Conservation (phyloP, 2,888 invertebrate genomes). For the Chloroclysta siterata region DNA sequence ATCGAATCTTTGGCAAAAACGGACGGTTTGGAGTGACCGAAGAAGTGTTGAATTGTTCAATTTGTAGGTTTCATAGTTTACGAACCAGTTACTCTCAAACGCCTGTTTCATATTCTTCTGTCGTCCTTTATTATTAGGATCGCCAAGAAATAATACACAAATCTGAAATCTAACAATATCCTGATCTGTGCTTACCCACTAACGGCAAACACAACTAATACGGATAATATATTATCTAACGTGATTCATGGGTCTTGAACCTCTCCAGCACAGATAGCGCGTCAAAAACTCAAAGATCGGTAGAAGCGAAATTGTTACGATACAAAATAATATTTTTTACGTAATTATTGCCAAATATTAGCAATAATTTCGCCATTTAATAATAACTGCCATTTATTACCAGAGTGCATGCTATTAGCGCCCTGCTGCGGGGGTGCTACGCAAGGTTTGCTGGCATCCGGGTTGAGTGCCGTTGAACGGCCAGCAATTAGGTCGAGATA, state of each 20-base stretch:
- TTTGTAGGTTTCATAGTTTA: slow-evolving; percentile 1
- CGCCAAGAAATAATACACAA: too few species aligned
- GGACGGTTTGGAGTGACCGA: background rate
- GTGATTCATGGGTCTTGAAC: too few species aligned
- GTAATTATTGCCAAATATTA: background rate
- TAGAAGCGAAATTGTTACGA: too few species aligned
- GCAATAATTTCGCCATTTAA: background rate
- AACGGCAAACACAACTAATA: too few species aligned
- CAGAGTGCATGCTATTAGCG: slow-evolving; percentile 49
- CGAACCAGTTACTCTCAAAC: too few species aligned
- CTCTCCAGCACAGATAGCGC: too few species aligned
- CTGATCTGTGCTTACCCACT: too few species aligned
- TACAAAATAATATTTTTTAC: too few species aligned
- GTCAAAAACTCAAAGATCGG: too few species aligned
- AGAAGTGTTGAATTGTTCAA: slow-evolving; percentile 1
- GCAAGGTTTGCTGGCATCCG: slow-evolving; percentile 65
- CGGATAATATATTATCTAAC: too few species aligned
- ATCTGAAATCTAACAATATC: too few species aligned
- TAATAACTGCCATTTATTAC: slow-evolving; percentile 11
- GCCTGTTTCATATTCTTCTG: background rate
- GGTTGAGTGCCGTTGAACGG: slow-evolving; percentile 76
- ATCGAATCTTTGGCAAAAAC: slow-evolving; percentile 10
- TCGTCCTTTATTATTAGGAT: too few species aligned
- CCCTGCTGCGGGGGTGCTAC: slow-evolving; percentile 46
- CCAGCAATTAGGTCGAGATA: slow-evolving; percentile 76